A percentile compares a stretch with the other conserved stretches of the same genome.
Evolutionary conservation across 2,797 vertebrate species (phyloP).

Genomic region (Pipistrellus pipistrellus): DNA sequence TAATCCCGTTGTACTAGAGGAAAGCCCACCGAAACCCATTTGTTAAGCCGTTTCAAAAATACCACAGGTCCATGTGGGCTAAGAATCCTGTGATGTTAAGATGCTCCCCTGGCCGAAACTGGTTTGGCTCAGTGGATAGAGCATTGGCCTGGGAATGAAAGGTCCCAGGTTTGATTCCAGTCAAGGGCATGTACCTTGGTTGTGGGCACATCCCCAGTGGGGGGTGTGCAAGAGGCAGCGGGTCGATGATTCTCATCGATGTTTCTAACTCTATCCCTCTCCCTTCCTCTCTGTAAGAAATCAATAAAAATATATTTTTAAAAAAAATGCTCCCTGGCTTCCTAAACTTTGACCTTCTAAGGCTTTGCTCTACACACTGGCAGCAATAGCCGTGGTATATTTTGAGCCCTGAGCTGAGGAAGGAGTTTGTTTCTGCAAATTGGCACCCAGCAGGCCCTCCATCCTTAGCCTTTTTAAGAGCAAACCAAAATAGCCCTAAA

Average conservation of each 20-base stretch:
- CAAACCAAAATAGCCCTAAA: slow-evolving; percentile 69
- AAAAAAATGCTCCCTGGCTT: neutral
- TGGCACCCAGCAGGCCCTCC: slow-evolving; percentile 38
- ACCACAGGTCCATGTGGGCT: neutral
- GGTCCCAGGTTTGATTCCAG: too few relatives aligned
- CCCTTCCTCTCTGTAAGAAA: too few relatives aligned
- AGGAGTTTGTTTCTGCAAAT: slow-evolving; percentile 62
- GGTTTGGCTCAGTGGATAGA: too few relatives aligned
- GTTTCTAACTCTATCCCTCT: too few relatives aligned
- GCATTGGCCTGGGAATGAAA: too few relatives aligned
- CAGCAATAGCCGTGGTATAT: neutral
- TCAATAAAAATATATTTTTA: too few relatives aligned
- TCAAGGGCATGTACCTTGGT: too few relatives aligned
- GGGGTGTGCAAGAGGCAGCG: too few relatives aligned
- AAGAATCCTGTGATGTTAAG: slow-evolving; percentile 1
- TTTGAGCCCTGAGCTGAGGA: slow-evolving; percentile 67
- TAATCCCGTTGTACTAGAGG: slow-evolving; percentile 58
- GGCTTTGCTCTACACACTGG: neutral
- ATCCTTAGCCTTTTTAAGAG: slow-evolving; percentile 74
- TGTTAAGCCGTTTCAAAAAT: slow-evolving; percentile 65
- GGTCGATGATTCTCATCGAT: too few relatives aligned
- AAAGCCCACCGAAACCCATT: neutral
- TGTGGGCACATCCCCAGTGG: too few relatives aligned
- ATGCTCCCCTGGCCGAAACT: neutral
- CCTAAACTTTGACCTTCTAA: slow-evolving; percentile 47